These are phyloP conservation scores for Tachina fera DNA, from an alignment of 2,888 invertebrate species.

Conservation along the genomic window DNA sequence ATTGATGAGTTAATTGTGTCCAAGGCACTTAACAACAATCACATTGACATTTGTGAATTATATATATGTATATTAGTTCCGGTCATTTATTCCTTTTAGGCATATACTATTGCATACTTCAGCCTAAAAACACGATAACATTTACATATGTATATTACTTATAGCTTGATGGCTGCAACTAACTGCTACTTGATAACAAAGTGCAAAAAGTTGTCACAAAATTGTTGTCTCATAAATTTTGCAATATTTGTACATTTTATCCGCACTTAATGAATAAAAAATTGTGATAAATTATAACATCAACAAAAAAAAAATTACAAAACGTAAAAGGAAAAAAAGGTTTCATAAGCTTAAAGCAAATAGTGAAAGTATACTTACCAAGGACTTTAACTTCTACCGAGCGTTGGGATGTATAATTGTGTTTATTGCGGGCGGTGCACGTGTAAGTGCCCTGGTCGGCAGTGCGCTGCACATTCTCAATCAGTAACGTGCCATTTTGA, in stretches of 20 bases:
- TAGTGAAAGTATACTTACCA: slow-evolving; percentile 83
- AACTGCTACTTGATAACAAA: too few species aligned
- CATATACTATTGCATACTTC: too few species aligned
- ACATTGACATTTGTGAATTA: too few species aligned
- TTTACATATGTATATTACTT: too few species aligned
- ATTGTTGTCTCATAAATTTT: slow-evolving; percentile 50
- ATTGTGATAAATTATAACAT: slow-evolving; percentile 48
- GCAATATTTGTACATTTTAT: slow-evolving; percentile 64
- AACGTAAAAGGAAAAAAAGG: slow-evolving; percentile 7
- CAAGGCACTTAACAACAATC: too few species aligned
- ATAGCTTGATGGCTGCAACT: too few species aligned
- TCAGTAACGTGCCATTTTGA: slow-evolving; percentile 91
- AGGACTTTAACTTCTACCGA: slow-evolving; percentile 89
- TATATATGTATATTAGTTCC: too few species aligned
- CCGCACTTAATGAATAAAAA: slow-evolving; percentile 49
- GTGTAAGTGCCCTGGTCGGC: slow-evolving; percentile 96
- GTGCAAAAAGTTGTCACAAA: not conserved
- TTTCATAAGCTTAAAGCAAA: slow-evolving; percentile 16
- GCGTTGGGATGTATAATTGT: slow-evolving; percentile 89
- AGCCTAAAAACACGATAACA: too few species aligned
- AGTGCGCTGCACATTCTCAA: slow-evolving; percentile 91
- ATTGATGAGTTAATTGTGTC: too few species aligned
- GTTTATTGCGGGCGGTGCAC: slow-evolving; percentile 92
- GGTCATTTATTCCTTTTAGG: too few species aligned
- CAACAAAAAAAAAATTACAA: not conserved